Evolutionary conservation across 2,888 invertebrate genomes (phyloP), one percentile per base, ranked within the genome.

Genomic region (Sarcophaga carnaria): DNA sequence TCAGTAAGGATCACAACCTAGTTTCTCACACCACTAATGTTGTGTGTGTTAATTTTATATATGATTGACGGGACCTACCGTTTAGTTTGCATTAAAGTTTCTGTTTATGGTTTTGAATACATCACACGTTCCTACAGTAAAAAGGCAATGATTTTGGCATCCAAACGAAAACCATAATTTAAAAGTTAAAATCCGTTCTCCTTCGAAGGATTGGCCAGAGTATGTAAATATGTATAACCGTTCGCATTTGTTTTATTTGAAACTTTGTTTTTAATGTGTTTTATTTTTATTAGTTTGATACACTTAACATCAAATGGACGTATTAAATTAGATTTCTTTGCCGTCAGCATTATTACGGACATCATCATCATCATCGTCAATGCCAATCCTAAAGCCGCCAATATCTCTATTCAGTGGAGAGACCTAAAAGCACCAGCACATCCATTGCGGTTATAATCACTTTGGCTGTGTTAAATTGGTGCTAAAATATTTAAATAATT

Each of bases 381-480:
- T 20, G 71, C 2, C 62, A 49, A 49, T 62, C 20, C 69, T 62
- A 69, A 74, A 64, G 59, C 49, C 22, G 63, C 49, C 47, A 20
- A 59, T 22, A 66, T 70, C 27, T 12, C 12, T n/a, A 62, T 20
- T 5, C 62, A n/a, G 10, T 11, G 5, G 54, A 20, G 5, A 54
- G 72, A 27, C 37, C 37, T 37, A 37, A 37, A 37, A 37, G 37
- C 37, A 37, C 37, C 37, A 37, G 2, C 37, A 37, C 37, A 8
- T 37, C 37, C 37, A 37, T 10, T 37, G 8, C 8, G 10, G 8
- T 37, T 37, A 69, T 45, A 70, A 63, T 64, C 10, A 69, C 74
- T 83, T 77, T 76, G 80, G 76, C 80, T 86, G 67, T 83, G 83
- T 86, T 83, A 83, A 86, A 86, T 64, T 86, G 83, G 83, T 80